Conservation (phyloP, 2,113 vertebrate species). For the Pitta sordida region DNA sequence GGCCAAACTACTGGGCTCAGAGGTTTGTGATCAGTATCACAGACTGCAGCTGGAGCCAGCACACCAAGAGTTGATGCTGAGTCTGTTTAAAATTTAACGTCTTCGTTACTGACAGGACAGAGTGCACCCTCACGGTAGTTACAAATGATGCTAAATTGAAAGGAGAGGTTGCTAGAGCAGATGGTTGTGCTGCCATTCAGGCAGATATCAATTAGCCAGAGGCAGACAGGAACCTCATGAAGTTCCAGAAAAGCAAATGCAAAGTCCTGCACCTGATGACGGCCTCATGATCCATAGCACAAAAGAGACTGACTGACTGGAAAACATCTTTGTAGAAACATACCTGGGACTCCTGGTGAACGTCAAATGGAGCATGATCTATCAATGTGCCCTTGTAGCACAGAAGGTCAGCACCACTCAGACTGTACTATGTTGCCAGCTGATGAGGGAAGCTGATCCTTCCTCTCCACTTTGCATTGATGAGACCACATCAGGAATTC, state of each 20-base stretch:
- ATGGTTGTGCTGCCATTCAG: background rate
- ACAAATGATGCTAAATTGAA: background rate
- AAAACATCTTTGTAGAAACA: background rate
- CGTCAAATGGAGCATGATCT: background rate
- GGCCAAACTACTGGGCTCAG: background rate
- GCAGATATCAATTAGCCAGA: background rate
- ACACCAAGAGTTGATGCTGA: background rate
- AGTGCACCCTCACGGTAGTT: background rate
- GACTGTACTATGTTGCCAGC: background rate
- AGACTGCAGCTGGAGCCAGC: background rate
- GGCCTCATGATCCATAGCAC: background rate
- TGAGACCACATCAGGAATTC: background rate
- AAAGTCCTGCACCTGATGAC: background rate
- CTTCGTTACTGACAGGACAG: background rate
- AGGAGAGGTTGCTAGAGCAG: background rate
- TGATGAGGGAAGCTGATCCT: background rate
- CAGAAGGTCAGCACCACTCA: background rate
- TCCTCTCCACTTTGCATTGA: background rate
- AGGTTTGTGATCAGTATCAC: background rate
- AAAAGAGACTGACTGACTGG: background rate
- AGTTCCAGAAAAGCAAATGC: background rate
- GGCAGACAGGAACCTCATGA: background rate
- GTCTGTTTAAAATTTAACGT: background rate
- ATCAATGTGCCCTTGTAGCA: background rate
- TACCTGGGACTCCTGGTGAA: background rate